Percentiles rank a stretch among this genome's conserved stretches.
These are phyloP conservation scores for Matsumurasca onukii DNA, from an alignment of 1,140 invertebrate genomes.

Conservation along the genomic window DNA sequence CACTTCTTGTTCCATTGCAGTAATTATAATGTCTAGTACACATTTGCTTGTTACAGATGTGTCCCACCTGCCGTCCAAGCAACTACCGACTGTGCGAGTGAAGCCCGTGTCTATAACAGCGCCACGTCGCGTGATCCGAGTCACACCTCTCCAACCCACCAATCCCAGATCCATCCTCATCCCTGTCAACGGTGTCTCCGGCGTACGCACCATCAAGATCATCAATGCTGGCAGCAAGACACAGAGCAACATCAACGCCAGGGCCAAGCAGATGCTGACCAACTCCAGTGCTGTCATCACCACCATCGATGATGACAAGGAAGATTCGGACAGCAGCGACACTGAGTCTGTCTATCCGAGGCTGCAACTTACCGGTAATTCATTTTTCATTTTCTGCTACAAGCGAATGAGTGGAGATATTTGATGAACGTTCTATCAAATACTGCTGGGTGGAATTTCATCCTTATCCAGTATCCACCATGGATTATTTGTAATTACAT, in stretches of 20 bases:
- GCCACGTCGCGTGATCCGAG: conserved; percentile 33
- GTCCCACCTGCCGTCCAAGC: not conserved
- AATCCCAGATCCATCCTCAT: conserved; percentile 66
- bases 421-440: no score
- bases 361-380: conserved; percentile 39
- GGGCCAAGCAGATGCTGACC: conserved; percentile 35
- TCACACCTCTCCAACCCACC: conserved; percentile 37
- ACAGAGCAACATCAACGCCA: conserved; percentile 35
- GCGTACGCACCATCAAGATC: conserved; percentile 69
- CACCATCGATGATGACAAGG: conserved; percentile 34
- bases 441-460: no score
- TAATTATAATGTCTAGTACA: no score
- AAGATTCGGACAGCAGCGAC: conserved; percentile 37
- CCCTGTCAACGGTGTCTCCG: conserved; percentile 53
- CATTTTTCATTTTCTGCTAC: no score
- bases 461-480: no score
- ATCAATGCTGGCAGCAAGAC: conserved; percentile 62
- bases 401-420: no score
- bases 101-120: conserved; percentile 30
- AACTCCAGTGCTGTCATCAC: conserved; percentile 34
- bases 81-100: conserved; percentile 32
- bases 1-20: no score
- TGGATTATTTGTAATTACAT: no score
- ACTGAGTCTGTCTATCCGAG: conserved; percentile 38
- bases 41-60: conserved; percentile 26